These are phyloP conservation scores for Pangasius larnaudii DNA, from an alignment of 2,797 vertebrate species.

Conservation along the genomic window DNA sequence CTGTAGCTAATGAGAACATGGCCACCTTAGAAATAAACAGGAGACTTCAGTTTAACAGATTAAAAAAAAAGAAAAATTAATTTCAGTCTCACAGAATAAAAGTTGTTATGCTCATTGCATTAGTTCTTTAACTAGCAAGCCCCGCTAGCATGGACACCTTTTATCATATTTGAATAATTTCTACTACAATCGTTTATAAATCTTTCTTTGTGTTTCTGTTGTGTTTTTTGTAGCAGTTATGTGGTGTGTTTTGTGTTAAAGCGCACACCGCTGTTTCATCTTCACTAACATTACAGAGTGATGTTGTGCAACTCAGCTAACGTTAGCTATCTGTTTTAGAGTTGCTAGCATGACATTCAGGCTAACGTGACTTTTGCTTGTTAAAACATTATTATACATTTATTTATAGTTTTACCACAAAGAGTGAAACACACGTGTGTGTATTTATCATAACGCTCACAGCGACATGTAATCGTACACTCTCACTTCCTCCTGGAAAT, in stretches of 20 bases:
- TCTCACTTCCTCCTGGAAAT: slow-evolving; percentile 29
- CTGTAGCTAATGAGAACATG: not conserved
- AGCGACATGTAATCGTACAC: slow-evolving; percentile 20
- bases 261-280: not conserved
- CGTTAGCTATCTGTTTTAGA: not conserved
- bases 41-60: not conserved
- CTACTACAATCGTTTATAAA: not conserved
- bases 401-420: slow-evolving; percentile 22
- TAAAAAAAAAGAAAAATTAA: not conserved
- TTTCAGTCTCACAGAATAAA: not conserved
- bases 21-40: not conserved
- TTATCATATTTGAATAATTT: not conserved
- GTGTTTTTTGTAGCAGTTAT: not conserved
- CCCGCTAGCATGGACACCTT: not conserved
- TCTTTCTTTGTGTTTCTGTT: not conserved
- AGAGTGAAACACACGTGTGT: slow-evolving; percentile 24
- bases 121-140: not conserved
- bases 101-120: not conserved
- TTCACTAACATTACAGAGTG: too few species aligned
- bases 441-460: slow-evolving; percentile 23
- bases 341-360: not conserved
- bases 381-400: slow-evolving; percentile 5
- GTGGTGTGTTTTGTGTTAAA: not conserved
- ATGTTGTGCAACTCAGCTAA: too few species aligned
- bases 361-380: not conserved